A percentile compares a stretch with the other conserved stretches of the same genome.
Evolutionary conservation across 2,888 invertebrate genomes (phyloP).

Genomic region (Meteorus colon): DNA sequence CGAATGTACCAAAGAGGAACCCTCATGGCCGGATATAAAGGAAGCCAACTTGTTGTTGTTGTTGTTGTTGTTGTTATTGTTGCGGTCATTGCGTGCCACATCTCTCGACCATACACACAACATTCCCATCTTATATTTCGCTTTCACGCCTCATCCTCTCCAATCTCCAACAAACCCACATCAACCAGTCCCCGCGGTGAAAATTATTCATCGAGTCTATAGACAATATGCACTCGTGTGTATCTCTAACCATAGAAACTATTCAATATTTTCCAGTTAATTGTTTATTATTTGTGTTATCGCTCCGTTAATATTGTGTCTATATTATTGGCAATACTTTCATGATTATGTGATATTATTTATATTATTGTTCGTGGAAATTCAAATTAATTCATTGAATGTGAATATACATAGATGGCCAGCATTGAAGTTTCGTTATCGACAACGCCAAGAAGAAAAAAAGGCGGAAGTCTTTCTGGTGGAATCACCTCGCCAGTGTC

Average conservation of each 20-base stretch:
- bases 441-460: constrained; percentile 78
- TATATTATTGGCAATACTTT: neutral
- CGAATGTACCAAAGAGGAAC: constrained; percentile 26
- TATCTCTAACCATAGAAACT: neutral
- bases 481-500: constrained; percentile 65
- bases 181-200: constrained; percentile 38
- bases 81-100: constrained; percentile 37
- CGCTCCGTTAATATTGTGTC: no score
- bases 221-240: neutral
- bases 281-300: neutral
- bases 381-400: constrained; percentile 21
- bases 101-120: constrained; percentile 23
- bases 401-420: constrained; percentile 80
- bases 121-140: constrained; percentile 38
- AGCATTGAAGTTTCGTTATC: constrained; percentile 88
- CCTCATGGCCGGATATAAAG: constrained; percentile 30
- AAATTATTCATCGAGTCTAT: constrained; percentile 30
- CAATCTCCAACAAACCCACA: constrained; percentile 32
- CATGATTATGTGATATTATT: neutral
- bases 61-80: constrained; percentile 30
- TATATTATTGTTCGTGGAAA: neutral
- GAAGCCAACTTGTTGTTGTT: constrained; percentile 24
- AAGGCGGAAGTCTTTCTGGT: constrained; percentile 74
- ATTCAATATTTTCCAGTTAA: constrained; percentile 18
- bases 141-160: constrained; percentile 40